Evolutionary conservation across 1,140 invertebrate genomes (phyloP).

Genomic region (Dysdera silvatica): DNA sequence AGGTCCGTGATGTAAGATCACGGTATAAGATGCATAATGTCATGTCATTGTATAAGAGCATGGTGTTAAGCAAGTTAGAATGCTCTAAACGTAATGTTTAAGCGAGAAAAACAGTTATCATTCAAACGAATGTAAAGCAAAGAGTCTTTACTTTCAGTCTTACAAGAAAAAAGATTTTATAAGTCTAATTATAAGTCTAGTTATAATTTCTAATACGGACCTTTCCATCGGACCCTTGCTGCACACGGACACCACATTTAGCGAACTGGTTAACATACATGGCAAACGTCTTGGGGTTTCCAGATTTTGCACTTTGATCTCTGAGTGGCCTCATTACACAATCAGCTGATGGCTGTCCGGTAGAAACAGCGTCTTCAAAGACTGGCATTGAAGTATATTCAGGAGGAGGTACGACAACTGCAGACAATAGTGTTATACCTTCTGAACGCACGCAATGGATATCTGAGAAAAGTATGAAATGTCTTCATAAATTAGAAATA

Average conservation of each 20-base stretch:
- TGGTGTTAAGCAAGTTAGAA: too few relatives aligned
- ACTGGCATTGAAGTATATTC: conserved; percentile 13
- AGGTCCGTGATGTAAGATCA: too few relatives aligned
- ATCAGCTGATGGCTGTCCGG: neutral
- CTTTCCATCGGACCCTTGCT: conserved; percentile 24
- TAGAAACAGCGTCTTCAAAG: conserved; percentile 10
- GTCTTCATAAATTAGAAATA: too few relatives aligned
- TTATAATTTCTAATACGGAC: neutral
- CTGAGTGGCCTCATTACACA: conserved; percentile 20
- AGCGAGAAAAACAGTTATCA: too few relatives aligned
- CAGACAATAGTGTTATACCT: conserved; percentile 3
- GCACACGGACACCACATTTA: conserved; percentile 23
- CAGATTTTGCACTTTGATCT: neutral
- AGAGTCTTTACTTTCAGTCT: too few relatives aligned
- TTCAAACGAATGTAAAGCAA: too few relatives aligned
- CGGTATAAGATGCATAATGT: too few relatives aligned
- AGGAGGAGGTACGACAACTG: conserved; percentile 10
- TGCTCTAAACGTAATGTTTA: too few relatives aligned
- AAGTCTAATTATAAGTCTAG: neutral
- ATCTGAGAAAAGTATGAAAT: conserved; percentile 4
- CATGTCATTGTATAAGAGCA: too few relatives aligned
- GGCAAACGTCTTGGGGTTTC: neutral
- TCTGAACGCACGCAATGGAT: conserved; percentile 6
- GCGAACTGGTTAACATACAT: conserved; percentile 21
- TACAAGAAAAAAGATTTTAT: neutral